These are phyloP conservation scores for Percopsis transmontana DNA, from an alignment of 2,113 vertebrate genomes.

Conservation along the genomic window DNA sequence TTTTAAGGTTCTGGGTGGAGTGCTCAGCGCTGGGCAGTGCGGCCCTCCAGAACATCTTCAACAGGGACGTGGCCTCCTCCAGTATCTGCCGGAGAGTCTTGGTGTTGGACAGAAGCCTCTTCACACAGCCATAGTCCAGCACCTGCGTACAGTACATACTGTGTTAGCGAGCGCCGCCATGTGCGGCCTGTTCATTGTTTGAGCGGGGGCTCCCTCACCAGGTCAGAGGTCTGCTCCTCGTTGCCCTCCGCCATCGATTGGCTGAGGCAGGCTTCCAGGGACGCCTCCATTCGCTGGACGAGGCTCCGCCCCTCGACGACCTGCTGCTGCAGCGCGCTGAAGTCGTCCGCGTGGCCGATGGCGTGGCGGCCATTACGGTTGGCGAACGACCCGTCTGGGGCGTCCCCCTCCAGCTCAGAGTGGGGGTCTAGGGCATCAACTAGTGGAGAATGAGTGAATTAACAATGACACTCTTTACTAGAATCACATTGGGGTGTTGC, in stretches of 20 bases:
- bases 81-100: slow-evolving; percentile 81
- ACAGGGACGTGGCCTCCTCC: slow-evolving; percentile 83
- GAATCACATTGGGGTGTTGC: background rate
- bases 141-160: slow-evolving; percentile 62
- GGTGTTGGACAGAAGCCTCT: slow-evolving; percentile 76
- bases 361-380: slow-evolving; percentile 81
- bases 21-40: slow-evolving; percentile 72
- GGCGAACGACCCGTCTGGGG: slow-evolving; percentile 68
- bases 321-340: slow-evolving; percentile 84
- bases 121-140: slow-evolving; percentile 58
- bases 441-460: background rate
- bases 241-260: slow-evolving; percentile 50
- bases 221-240: slow-evolving; percentile 47
- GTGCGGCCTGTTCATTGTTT: background rate
- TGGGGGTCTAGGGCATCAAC: slow-evolving; percentile 73
- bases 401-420: slow-evolving; percentile 78
- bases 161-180: background rate
- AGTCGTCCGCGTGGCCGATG: slow-evolving; percentile 84
- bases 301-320: slow-evolving; percentile 83
- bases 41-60: slow-evolving; percentile 88
- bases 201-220: slow-evolving; percentile 46
- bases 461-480: background rate
- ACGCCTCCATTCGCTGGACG: slow-evolving; percentile 79
- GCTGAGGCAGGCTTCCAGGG: slow-evolving; percentile 64
- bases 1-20: slow-evolving; percentile 64